phyloP scores from a whole-genome alignment of 2,888 invertebrate species.

The Portevinia maculata region DNA sequence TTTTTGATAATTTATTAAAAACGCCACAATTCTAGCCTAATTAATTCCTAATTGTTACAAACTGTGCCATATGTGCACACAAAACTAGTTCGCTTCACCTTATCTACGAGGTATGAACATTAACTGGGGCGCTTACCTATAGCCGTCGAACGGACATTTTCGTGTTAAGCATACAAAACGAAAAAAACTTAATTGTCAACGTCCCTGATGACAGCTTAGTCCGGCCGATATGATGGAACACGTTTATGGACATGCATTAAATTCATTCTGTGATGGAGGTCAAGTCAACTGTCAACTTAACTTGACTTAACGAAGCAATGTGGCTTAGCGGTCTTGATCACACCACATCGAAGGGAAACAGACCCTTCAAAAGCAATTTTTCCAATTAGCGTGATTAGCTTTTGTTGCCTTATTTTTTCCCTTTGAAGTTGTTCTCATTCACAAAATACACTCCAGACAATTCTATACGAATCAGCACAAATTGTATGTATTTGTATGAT shows the following conservation, averaged over 20 bases:
- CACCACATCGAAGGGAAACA: too few relatives aligned
- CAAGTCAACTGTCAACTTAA: conserved; percentile 13
- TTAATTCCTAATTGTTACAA: too few relatives aligned
- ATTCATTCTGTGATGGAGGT: background rate
- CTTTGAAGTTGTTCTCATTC: background rate
- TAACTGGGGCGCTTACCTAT: background rate
- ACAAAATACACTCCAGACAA: background rate
- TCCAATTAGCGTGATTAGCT: background rate
- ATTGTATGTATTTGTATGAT: background rate
- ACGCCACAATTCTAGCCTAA: too few relatives aligned
- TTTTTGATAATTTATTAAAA: too few relatives aligned
- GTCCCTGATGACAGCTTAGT: background rate
- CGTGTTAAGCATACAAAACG: conserved; percentile 13
- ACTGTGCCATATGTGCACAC: too few relatives aligned
- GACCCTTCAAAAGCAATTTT: background rate
- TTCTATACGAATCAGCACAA: conserved; percentile 9
- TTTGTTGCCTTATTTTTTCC: background rate
- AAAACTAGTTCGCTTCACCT: too few relatives aligned
- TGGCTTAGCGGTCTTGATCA: background rate
- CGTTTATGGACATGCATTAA: background rate
- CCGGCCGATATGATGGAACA: background rate
- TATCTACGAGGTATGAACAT: background rate
- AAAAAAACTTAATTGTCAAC: background rate
- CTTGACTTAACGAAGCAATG: background rate
- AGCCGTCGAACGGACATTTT: conserved; percentile 23